Percentiles rank a stretch among this genome's conserved stretches.
Evolutionary conservation across 2,113 vertebrate species (phyloP).

Genomic region (Albula glossodonta): DNA sequence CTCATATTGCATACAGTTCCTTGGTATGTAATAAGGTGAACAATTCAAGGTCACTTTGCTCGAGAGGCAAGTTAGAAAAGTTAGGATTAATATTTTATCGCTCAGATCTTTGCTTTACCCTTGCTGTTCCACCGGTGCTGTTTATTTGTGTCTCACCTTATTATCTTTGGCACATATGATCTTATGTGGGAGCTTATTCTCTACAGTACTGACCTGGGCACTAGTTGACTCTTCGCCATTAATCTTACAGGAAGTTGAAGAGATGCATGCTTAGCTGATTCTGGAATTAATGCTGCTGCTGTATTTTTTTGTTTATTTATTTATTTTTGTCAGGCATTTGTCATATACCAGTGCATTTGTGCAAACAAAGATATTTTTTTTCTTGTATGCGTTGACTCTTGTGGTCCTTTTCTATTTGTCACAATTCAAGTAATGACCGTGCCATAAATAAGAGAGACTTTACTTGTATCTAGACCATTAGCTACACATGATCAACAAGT

Average conservation of each 20-base stretch:
- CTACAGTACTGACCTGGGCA: neutral
- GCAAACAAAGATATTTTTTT: neutral
- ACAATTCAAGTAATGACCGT: too few species aligned
- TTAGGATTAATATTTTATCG: slow-evolving; percentile 20
- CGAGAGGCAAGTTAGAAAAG: slow-evolving; percentile 5
- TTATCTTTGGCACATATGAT: slow-evolving; percentile 5
- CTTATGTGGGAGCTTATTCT: slow-evolving; percentile 2
- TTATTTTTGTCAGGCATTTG: neutral
- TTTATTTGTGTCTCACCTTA: slow-evolving; percentile 27
- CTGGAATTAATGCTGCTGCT: neutral
- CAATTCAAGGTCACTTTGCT: slow-evolving; percentile 9
- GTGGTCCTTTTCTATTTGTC: too few species aligned
- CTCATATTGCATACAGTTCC: neutral
- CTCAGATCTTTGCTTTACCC: slow-evolving; percentile 5
- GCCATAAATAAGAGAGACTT: too few species aligned
- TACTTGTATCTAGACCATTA: too few species aligned
- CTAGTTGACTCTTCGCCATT: neutral
- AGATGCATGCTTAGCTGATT: neutral
- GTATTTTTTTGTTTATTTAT: neutral
- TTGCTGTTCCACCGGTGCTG: neutral
- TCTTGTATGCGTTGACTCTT: too few species aligned
- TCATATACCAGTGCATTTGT: neutral
- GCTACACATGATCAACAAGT: too few species aligned
- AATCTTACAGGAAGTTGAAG: neutral
- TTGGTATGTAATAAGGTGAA: neutral